A percentile compares a stretch with the other conserved stretches of the same genome.
These are phyloP conservation scores for Drosophila austrosaltans DNA, from an alignment of 2,888 invertebrate species.

Conservation along the genomic window DNA sequence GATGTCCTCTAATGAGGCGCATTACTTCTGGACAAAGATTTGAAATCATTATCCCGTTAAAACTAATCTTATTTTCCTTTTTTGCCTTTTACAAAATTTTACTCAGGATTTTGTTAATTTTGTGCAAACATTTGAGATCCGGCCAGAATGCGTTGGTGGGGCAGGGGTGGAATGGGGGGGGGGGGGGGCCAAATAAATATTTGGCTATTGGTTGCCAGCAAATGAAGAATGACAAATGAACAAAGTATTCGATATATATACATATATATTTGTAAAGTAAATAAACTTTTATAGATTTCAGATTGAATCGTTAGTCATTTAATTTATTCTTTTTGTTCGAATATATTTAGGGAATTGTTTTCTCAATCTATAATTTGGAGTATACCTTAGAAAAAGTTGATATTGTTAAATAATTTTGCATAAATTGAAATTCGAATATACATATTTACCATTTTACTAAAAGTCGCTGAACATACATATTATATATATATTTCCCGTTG, in stretches of 20 bases:
- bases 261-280: neutral
- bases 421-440: too few species aligned
- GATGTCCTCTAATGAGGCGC: constrained; percentile 68
- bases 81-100: constrained; percentile 16
- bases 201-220: constrained; percentile 11
- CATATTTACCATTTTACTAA: too few species aligned
- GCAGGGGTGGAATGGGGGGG: neutral
- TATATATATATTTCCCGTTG: too few species aligned
- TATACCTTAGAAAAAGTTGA: too few species aligned
- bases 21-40: constrained; percentile 69
- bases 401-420: too few species aligned
- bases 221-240: neutral
- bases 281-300: neutral
- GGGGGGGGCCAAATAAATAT: constrained; percentile 4
- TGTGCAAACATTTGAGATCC: constrained; percentile 61
- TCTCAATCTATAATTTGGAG: too few species aligned
- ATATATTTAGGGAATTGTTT: too few species aligned
- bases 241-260: neutral
- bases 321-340: neutral
- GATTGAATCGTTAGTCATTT: neutral
- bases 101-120: constrained; percentile 54
- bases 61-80: constrained; percentile 58
- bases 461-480: too few species aligned
- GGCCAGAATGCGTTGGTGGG: too few species aligned
- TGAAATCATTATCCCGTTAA: constrained; percentile 75